phyloP scores from a whole-genome alignment of 2,113 vertebrate species.

The Melozone crissalis region DNA sequence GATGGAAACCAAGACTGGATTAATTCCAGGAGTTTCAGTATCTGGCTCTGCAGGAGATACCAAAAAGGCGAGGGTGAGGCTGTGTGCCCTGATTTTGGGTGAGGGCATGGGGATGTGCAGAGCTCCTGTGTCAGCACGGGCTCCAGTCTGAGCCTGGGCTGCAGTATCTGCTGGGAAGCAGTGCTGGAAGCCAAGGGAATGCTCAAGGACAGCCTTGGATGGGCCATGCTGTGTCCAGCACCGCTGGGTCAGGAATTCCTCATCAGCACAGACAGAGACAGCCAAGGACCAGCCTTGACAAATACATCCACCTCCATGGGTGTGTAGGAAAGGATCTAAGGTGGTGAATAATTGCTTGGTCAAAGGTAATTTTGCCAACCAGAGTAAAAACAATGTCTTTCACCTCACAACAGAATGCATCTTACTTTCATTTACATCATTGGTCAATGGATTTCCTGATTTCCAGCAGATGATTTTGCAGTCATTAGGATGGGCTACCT shows the following conservation, averaged over 20 bases:
- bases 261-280: neutral
- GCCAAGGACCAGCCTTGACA: neutral
- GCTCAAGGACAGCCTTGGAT: neutral
- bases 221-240: neutral
- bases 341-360: neutral
- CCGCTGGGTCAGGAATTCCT: neutral
- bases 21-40: neutral
- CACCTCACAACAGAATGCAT: neutral
- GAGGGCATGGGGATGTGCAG: neutral
- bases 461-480: slow-evolving; percentile 6
- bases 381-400: slow-evolving; percentile 2
- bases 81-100: neutral
- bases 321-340: neutral
- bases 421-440: neutral
- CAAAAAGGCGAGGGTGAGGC: neutral
- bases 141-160: neutral
- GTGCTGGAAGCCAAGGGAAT: neutral
- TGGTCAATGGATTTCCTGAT: neutral
- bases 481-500: neutral
- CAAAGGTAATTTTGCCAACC: neutral
- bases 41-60: neutral
- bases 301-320: neutral
- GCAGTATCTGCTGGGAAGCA: neutral
- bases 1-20: neutral
- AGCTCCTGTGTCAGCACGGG: neutral